A percentile compares a stretch with the other conserved stretches of the same genome.
Conservation (phyloP, 2,888 invertebrate genomes). For the Eilema sororculum region DNA sequence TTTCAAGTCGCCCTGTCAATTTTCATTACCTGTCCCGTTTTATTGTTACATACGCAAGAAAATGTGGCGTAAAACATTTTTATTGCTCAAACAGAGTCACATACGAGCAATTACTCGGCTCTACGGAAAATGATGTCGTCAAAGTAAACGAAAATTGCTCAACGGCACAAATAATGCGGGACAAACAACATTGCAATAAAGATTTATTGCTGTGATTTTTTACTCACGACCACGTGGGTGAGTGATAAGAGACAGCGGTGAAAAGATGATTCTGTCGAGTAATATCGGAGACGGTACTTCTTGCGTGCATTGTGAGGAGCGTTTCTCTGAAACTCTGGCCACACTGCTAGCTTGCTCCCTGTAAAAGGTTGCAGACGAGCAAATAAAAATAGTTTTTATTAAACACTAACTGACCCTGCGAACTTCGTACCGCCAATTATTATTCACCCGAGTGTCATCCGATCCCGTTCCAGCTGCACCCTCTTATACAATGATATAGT, state of each 20-base stretch:
- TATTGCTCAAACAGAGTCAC: slow-evolving; percentile 56
- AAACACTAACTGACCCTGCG: too few species aligned
- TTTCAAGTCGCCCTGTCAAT: slow-evolving; percentile 47
- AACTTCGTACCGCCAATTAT: too few species aligned
- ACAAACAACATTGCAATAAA: slow-evolving; percentile 83
- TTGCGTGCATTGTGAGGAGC: too few species aligned
- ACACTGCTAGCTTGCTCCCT: too few species aligned
- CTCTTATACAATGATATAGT: too few species aligned
- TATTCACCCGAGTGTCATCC: too few species aligned
- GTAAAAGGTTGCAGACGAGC: too few species aligned
- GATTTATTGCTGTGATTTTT: slow-evolving; percentile 83
- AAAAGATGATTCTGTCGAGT: background rate
- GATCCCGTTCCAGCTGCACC: too few species aligned
- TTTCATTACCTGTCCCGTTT: slow-evolving; percentile 43
- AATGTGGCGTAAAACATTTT: slow-evolving; percentile 54
- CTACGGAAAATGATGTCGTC: slow-evolving; percentile 75
- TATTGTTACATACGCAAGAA: slow-evolving; percentile 40
- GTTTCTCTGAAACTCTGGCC: too few species aligned
- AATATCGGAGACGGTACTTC: too few species aligned
- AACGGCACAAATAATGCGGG: slow-evolving; percentile 78
- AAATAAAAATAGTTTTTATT: too few species aligned
- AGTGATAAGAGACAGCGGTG: slow-evolving; percentile 38
- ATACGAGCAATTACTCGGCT: slow-evolving; percentile 69
- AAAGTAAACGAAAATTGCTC: slow-evolving; percentile 79
- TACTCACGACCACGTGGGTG: slow-evolving; percentile 52